Evolutionary conservation across 1,140 invertebrate genomes (phyloP).

Genomic region (Oedothorax gibbosus): DNA sequence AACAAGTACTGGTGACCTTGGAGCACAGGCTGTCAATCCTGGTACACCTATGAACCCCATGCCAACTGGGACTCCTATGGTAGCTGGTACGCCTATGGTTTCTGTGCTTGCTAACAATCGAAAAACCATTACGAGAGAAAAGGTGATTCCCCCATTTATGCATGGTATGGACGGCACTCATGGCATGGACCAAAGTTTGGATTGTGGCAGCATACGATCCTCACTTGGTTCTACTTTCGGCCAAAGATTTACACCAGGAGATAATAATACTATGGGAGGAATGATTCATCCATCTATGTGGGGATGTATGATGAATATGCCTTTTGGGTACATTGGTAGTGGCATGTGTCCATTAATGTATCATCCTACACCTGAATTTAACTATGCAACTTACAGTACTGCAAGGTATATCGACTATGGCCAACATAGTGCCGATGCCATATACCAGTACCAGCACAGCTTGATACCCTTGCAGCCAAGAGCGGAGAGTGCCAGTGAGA

Average conservation of each 20-base stretch:
- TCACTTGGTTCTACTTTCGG: background rate
- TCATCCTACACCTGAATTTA: background rate
- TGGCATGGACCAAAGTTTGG: background rate
- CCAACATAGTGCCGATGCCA: background rate
- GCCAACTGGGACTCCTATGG: background rate
- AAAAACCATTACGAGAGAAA: conserved; percentile 7
- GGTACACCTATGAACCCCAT: background rate
- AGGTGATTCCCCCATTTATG: conserved; percentile 50
- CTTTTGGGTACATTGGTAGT: conserved; percentile 25
- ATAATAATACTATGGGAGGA: conserved; percentile 6
- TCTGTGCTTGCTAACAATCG: background rate
- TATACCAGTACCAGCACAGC: background rate
- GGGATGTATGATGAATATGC: conserved; percentile 18
- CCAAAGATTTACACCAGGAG: conserved; percentile 32
- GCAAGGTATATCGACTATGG: background rate
- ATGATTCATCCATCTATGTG: conserved; percentile 7
- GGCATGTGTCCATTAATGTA: conserved; percentile 21
- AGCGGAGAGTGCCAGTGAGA: conserved; percentile 50
- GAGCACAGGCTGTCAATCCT: background rate
- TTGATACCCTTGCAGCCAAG: conserved; percentile 36
- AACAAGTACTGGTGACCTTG: conserved; percentile 62
- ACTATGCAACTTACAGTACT: conserved; percentile 3
- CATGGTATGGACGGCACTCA: conserved; percentile 61
- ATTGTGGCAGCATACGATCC: background rate
- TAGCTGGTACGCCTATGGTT: background rate